These are phyloP conservation scores for Alauda arvensis DNA, from an alignment of 2,797 vertebrate species.

Conservation along the genomic window DNA sequence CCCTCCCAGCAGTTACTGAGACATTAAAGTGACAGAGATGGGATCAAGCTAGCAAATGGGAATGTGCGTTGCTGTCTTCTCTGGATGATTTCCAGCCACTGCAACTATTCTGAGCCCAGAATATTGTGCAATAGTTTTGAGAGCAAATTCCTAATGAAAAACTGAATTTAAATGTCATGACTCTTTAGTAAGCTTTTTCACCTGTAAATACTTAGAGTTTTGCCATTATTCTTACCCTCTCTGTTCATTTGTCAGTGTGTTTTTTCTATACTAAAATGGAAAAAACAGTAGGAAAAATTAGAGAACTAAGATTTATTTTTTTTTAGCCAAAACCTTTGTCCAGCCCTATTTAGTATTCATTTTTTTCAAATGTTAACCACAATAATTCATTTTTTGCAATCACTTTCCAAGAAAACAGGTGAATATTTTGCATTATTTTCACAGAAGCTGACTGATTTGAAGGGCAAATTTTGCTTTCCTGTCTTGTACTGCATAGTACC, in stretches of 20 bases:
- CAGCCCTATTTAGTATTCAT: neutral
- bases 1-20: neutral
- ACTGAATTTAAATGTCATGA: neutral
- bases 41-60: neutral
- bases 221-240: neutral
- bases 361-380: neutral
- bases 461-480: constrained; percentile 28
- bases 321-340: neutral
- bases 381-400: neutral
- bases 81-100: neutral
- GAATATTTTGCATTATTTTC: neutral
- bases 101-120: neutral
- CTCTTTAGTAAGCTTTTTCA: neutral
- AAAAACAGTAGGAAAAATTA: neutral
- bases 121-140: neutral
- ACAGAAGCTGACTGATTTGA: neutral
- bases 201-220: neutral
- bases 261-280: neutral
- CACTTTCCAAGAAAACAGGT: neutral
- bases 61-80: neutral
- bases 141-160: neutral
- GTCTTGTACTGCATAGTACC: neutral
- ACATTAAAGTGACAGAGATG: constrained; percentile 3
- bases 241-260: neutral
- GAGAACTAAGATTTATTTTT: neutral